phyloP scores from a whole-genome alignment of 2,888 invertebrate species.

The Unio delphinus region DNA sequence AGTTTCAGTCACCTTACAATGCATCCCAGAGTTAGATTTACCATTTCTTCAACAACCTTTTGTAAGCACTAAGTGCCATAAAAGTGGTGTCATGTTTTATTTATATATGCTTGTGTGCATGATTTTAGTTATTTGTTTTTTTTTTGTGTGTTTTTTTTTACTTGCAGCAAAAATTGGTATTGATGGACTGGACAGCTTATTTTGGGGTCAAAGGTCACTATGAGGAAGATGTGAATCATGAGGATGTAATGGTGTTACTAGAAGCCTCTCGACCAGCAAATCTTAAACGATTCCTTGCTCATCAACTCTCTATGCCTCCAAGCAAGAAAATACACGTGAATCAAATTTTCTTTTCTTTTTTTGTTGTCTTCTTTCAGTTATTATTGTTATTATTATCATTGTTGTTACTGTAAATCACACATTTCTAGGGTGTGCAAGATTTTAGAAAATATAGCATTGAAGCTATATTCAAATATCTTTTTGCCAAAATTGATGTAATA shows the following conservation, averaged over 20 bases:
- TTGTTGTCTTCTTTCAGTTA: not conserved
- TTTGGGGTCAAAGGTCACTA: constrained; percentile 24
- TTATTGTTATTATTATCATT: not conserved
- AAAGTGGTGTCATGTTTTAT: too few relatives aligned
- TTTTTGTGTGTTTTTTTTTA: not conserved
- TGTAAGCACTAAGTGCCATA: too few relatives aligned
- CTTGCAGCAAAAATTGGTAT: constrained; percentile 42
- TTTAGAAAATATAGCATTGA: too few relatives aligned
- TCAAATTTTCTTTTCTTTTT: not conserved
- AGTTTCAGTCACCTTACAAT: too few relatives aligned
- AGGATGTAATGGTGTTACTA: constrained; percentile 37
- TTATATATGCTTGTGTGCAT: too few relatives aligned
- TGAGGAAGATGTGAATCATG: constrained; percentile 6
- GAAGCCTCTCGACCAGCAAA: constrained; percentile 40
- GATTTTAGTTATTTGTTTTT: too few relatives aligned
- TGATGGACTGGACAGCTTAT: constrained; percentile 47
- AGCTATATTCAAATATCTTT: too few relatives aligned
- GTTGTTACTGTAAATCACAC: not conserved
- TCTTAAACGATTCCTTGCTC: constrained; percentile 29
- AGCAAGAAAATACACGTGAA: constrained; percentile 47
- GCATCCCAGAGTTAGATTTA: too few relatives aligned
- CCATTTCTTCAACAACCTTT: too few relatives aligned
- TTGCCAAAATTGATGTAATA: too few relatives aligned
- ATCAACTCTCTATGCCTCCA: constrained; percentile 29
- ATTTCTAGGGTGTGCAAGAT: too few relatives aligned